Percentiles rank a stretch among this genome's conserved stretches.
Conservation (phyloP, 2,888 invertebrate genomes). For the Chaitophorus viminalis region DNA sequence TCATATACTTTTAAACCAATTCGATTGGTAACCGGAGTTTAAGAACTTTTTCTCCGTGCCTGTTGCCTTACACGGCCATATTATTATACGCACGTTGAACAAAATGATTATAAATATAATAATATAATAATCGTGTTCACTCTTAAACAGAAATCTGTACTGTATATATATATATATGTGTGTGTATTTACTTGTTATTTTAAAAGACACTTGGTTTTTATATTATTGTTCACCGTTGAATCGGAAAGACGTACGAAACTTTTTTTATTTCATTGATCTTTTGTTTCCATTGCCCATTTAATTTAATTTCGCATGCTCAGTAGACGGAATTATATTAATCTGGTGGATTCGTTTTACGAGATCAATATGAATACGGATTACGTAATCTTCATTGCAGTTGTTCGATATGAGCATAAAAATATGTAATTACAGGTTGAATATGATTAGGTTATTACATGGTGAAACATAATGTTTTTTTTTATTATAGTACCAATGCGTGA, state of each 20-base stretch:
- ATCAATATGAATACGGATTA: not conserved
- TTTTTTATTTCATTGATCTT: not conserved
- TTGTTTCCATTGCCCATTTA: not conserved
- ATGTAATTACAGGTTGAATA: no score
- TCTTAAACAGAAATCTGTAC: not conserved
- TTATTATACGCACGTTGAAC: no score
- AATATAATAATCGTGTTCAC: constrained; percentile 10
- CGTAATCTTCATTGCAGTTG: no score
- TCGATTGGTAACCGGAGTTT: no score
- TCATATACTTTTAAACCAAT: no score
- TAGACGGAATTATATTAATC: not conserved
- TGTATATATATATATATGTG: no score
- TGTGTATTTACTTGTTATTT: constrained; percentile 14
- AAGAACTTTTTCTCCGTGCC: not conserved
- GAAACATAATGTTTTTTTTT: no score
- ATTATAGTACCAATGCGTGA: no score
- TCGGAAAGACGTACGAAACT: not conserved
- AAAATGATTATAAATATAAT: not conserved
- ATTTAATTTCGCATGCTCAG: not conserved
- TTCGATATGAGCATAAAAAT: no score
- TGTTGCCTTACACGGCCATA: not conserved
- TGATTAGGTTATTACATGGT: no score
- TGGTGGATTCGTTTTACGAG: not conserved
- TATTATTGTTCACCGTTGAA: not conserved
- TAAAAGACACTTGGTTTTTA: constrained; percentile 17